phyloP scores from a whole-genome alignment of 2,888 invertebrate genomes.

The Muschampia plurimacula region DNA sequence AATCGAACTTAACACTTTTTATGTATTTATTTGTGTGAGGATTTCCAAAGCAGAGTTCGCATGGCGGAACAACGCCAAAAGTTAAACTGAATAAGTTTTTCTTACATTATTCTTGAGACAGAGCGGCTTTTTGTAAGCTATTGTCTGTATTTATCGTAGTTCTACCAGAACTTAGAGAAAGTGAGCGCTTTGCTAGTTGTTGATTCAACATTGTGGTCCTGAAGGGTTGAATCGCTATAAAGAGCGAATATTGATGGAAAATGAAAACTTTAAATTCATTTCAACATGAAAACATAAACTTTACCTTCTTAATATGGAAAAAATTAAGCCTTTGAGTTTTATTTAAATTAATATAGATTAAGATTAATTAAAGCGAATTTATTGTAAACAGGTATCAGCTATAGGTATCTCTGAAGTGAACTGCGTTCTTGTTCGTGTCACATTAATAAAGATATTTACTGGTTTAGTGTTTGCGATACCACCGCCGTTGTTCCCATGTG shows the following conservation, averaged over 20 bases:
- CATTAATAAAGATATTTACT: conserved; percentile 2
- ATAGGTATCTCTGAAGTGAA: no score
- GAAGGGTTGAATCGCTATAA: not conserved
- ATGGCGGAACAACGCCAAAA: conserved; percentile 56
- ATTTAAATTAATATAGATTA: no score
- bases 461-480: not conserved
- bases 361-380: not conserved
- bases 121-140: conserved; percentile 49
- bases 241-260: not conserved
- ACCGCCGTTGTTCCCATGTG: not conserved
- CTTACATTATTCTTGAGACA: conserved; percentile 57
- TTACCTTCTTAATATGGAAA: not conserved
- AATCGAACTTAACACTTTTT: conserved; percentile 18
- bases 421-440: no score
- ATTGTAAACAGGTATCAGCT: not conserved
- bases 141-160: conserved; percentile 55
- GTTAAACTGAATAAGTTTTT: conserved; percentile 71
- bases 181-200: conserved; percentile 46
- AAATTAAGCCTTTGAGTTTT: no score
- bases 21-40: conserved; percentile 42
- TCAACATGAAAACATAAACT: not conserved
- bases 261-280: not conserved
- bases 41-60: conserved; percentile 46
- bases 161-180: conserved; percentile 49
- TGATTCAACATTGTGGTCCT: no score